These are phyloP conservation scores for Eulemur rubriventer DNA, from an alignment of 2,797 vertebrate genomes.

Conservation along the genomic window DNA sequence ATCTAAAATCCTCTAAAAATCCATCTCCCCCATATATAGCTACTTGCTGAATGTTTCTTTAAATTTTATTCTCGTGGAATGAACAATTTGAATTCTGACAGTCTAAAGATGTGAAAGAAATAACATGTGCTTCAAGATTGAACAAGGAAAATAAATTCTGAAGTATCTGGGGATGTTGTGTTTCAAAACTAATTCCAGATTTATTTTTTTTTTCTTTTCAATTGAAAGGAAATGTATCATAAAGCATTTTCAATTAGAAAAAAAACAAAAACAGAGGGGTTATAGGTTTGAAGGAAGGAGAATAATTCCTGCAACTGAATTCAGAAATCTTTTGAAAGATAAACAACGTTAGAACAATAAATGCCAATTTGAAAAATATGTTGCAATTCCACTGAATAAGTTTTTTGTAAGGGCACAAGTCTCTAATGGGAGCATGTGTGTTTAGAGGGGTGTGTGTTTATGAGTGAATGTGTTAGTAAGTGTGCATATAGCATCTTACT, in stretches of 20 bases:
- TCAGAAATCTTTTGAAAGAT: slow-evolving; percentile 24
- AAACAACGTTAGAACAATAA: background rate
- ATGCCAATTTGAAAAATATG: background rate
- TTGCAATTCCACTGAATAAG: background rate
- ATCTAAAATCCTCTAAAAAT: slow-evolving; percentile 62
- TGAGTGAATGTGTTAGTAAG: background rate
- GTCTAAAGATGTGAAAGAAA: slow-evolving; percentile 20
- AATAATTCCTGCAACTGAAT: background rate
- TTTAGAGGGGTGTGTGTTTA: background rate
- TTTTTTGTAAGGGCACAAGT: background rate
- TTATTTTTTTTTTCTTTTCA: background rate
- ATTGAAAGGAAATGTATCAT: background rate
- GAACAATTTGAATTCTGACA: slow-evolving; percentile 37
- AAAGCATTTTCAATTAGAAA: background rate
- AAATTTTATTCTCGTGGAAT: background rate
- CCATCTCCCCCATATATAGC: background rate
- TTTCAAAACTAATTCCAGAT: slow-evolving; percentile 32
- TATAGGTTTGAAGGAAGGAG: background rate
- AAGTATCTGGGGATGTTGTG: background rate
- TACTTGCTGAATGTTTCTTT: slow-evolving; percentile 33
- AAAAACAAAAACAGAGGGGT: background rate
- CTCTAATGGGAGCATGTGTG: background rate
- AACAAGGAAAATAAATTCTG: slow-evolving; percentile 30
- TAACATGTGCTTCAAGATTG: background rate
- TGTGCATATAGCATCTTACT: background rate